Percentiles rank a stretch among this genome's conserved stretches.
These are phyloP conservation scores for Notamacropus eugenii DNA, from an alignment of 2,797 vertebrate species.

Conservation along the genomic window DNA sequence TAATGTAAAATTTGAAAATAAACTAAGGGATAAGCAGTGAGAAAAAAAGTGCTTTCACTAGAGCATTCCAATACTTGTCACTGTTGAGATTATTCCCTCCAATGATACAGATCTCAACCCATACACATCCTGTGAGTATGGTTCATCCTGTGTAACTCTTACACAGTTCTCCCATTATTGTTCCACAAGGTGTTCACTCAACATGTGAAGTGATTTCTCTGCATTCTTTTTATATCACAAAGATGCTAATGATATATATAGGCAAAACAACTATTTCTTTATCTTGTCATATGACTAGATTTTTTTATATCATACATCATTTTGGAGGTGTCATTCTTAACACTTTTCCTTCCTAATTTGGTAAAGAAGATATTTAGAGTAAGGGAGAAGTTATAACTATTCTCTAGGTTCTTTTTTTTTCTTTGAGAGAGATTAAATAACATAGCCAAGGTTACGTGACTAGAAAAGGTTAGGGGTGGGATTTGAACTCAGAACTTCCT, in stretches of 20 bases:
- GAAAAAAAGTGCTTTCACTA: background rate
- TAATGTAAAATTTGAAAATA: background rate
- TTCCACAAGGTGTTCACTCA: background rate
- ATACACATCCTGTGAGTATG: too few relatives aligned
- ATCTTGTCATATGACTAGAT: background rate
- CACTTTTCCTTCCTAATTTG: background rate
- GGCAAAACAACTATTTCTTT: background rate
- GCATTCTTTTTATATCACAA: background rate
- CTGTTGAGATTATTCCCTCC: background rate
- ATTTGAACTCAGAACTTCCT: background rate
- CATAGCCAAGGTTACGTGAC: background rate
- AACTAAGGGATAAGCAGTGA: background rate
- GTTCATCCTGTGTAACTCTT: background rate
- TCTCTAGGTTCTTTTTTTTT: background rate
- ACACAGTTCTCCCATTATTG: background rate
- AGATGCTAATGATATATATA: background rate
- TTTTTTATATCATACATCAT: background rate
- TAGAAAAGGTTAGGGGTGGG: background rate
- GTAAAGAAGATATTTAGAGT: background rate
- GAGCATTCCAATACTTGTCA: background rate
- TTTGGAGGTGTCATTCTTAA: background rate
- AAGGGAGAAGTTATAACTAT: background rate
- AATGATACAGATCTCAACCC: background rate
- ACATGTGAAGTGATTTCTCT: background rate
- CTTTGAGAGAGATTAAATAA: background rate